Conservation (phyloP, 2,113 vertebrate genomes). For the Corythornis madagascariensis region DNA sequence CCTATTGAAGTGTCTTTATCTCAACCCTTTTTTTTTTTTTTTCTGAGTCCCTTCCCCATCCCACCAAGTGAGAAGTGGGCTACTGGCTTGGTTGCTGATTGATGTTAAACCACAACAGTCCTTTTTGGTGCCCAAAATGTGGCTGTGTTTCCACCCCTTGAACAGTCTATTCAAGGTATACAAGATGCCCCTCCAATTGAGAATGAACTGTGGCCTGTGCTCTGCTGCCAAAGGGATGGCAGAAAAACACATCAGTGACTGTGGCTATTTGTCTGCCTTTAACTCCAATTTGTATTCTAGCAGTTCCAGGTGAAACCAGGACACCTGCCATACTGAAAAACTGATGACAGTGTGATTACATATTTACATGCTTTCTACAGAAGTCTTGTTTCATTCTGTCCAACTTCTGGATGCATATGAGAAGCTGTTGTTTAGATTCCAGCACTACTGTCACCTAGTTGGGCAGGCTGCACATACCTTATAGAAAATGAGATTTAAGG, state of each 20-base stretch:
- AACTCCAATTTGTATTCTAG: background rate
- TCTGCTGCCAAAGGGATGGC: background rate
- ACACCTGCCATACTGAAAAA: background rate
- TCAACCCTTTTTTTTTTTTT: background rate
- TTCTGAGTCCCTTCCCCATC: background rate
- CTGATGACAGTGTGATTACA: background rate
- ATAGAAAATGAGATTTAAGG: background rate
- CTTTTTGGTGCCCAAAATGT: background rate
- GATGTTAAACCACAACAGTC: background rate
- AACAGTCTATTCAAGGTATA: background rate
- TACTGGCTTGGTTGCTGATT: background rate
- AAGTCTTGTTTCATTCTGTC: background rate
- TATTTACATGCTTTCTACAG: background rate
- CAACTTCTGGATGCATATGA: background rate
- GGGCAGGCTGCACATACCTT: background rate
- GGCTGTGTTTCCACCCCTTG: background rate
- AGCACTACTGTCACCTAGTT: background rate
- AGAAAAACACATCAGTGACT: background rate
- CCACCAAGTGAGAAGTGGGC: background rate
- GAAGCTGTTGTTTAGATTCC: background rate
- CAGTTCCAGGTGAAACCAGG: background rate
- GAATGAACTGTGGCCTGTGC: background rate
- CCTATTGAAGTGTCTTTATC: background rate
- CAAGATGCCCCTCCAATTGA: background rate
- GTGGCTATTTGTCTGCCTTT: background rate